Evolutionary conservation across 2,797 vertebrate species (phyloP).

Genomic region (Danio choprae): DNA sequence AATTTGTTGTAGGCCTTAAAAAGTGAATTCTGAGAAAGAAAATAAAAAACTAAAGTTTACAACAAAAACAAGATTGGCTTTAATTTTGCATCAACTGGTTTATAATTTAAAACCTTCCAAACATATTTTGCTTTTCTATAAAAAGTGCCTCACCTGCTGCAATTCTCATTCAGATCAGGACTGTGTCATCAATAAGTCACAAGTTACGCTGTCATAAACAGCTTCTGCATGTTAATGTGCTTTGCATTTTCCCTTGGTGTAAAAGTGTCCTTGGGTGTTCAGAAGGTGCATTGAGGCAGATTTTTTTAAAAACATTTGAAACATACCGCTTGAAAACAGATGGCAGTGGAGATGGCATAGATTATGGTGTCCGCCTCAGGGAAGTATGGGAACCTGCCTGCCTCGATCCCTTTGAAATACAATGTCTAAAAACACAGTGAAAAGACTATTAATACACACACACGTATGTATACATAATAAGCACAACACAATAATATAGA

Average conservation of each 20-base stretch:
- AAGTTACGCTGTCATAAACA: not conserved
- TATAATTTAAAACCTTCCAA: not conserved
- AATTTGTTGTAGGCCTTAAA: too few relatives aligned
- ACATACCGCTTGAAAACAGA: slow-evolving; percentile 98
- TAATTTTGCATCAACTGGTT: not conserved
- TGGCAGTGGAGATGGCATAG: slow-evolving; percentile 94
- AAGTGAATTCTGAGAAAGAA: too few relatives aligned
- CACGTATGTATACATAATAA: too few relatives aligned
- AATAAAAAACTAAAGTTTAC: not conserved
- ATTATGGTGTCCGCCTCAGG: slow-evolving; percentile 94
- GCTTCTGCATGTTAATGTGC: slow-evolving; percentile 7
- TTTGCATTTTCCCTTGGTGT: slow-evolving; percentile 1
- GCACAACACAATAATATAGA: too few relatives aligned
- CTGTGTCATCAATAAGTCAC: not conserved
- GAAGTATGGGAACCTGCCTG: slow-evolving; percentile 94
- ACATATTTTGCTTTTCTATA: not conserved
- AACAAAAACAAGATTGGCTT: not conserved
- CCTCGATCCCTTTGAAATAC: slow-evolving; percentile 98
- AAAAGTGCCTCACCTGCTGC: not conserved
- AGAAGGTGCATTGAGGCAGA: not conserved
- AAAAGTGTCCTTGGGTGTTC: slow-evolving; percentile 8
- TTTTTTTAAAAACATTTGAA: slow-evolving; percentile 42
- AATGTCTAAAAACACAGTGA: slow-evolving; percentile 80
- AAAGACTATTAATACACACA: slow-evolving; percentile 5
- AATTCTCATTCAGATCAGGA: not conserved